Evolutionary conservation across 2,797 vertebrate species (phyloP).

Genomic region (Margarornis squamiger): DNA sequence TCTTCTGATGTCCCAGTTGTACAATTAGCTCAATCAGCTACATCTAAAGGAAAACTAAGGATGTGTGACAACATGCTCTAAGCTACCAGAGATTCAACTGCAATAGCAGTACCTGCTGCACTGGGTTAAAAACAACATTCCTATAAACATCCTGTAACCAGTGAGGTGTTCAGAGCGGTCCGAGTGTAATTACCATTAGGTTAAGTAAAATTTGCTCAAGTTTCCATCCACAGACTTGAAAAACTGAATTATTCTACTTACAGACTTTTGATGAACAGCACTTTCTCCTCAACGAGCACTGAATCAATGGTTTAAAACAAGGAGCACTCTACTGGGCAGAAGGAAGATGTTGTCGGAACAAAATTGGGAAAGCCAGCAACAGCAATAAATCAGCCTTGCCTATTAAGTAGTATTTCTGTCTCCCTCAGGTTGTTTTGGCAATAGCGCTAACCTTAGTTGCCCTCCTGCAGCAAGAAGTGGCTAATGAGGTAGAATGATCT

Average conservation of each 20-base stretch:
- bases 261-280: background rate
- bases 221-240: background rate
- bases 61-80: background rate
- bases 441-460: slow-evolving; percentile 28
- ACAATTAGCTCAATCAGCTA: background rate
- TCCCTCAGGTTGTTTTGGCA: slow-evolving; percentile 67
- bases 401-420: slow-evolving; percentile 56
- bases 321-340: background rate
- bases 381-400: slow-evolving; percentile 47
- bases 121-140: background rate
- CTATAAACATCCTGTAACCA: background rate
- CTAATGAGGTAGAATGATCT: slow-evolving; percentile 58
- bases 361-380: slow-evolving; percentile 1
- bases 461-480: slow-evolving; percentile 53
- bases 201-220: slow-evolving; percentile 22
- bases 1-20: background rate
- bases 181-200: background rate
- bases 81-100: background rate
- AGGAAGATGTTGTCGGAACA: background rate
- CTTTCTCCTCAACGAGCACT: background rate
- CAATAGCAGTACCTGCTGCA: background rate
- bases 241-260: background rate
- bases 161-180: background rate
- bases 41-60: background rate
- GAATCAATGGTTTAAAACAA: background rate